Base-by-base conservation (phyloP, 2,888 invertebrate species). In the Dolomedes plantarius region DNA sequence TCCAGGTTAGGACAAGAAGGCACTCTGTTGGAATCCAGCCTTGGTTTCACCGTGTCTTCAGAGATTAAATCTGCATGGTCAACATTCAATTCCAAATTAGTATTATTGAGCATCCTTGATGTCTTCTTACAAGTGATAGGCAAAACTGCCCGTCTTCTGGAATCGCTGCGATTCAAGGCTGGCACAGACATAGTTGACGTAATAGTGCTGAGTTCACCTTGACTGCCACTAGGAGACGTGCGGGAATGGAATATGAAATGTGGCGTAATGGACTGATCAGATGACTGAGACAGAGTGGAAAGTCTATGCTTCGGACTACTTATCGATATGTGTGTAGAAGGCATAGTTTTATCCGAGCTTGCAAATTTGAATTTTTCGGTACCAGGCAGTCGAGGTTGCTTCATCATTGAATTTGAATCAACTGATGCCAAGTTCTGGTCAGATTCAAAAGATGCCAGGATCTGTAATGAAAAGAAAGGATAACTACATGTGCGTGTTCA, bases 111-210 rank as follows among this genome's bases (percentile, higher is more conserved):
- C 71, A 88, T 87, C 41, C 88, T 69, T 11, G 87, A 88, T 11
- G 88, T 88, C 77, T 87, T 87, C 27, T 78, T 83, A 39, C 88
- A 85, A 23, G 87, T 88, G 64, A 88, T 88, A 13, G 88, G 88
- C 13, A 88, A 65, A 6, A 87, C 69, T 32, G 88, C 80, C 39
- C 87, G 67, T 50, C 86, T 73, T 65, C 68, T 87, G 16, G 76
- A 72, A 11, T 88, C 88, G 23, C 27, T 72, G 23, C 88, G 86
- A 39, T 69, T 69, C 16, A 86, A 46, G 1, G 31, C 46, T 19
- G 71, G 73, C 7, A 71, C 39, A 16, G 88, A 72, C 50, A 46
- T 39, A 27, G 71, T 74, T 29, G 75, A 29, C 11, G 68, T 27
- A 7, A 74, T 79, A n/a, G 75, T 50, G 11, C 73, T 72, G 6